A percentile compares a stretch with the other conserved stretches of the same genome.
These are phyloP conservation scores for Heteromormyrus szaboi DNA, from an alignment of 2,797 vertebrate genomes.

Conservation along the genomic window DNA sequence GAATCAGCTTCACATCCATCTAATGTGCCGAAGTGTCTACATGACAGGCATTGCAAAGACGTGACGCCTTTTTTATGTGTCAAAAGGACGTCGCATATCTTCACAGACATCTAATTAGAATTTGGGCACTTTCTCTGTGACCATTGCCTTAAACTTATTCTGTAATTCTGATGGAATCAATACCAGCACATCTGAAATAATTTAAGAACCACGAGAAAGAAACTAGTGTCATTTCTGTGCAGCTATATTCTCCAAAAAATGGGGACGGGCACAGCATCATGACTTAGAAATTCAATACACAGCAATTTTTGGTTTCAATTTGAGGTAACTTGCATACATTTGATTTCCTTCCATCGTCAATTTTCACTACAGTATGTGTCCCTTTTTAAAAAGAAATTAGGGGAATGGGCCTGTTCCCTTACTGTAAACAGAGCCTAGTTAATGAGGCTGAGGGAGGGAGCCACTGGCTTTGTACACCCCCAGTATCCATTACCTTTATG, in stretches of 20 bases:
- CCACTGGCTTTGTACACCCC: background rate
- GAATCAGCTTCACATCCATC: background rate
- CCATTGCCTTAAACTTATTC: background rate
- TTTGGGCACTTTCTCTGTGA: background rate
- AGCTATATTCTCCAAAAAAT: background rate
- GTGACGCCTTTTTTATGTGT: background rate
- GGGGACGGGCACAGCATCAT: background rate
- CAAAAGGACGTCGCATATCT: background rate
- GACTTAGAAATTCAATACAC: background rate
- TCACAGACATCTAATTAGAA: background rate
- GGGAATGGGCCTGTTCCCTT: background rate
- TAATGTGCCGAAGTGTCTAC: background rate
- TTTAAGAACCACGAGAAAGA: background rate
- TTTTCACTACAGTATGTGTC: background rate
- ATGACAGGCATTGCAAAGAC: background rate
- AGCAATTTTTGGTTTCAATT: background rate
- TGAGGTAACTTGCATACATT: background rate
- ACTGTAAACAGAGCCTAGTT: background rate
- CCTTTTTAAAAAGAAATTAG: background rate
- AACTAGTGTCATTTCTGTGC: background rate
- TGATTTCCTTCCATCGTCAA: background rate
- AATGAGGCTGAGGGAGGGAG: background rate
- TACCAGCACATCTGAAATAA: background rate
- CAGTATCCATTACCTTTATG: background rate
- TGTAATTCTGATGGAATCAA: constrained; percentile 35